These are phyloP conservation scores for Arbacia lixula DNA, from an alignment of 53 echinoderm and acorn worm species.

Conservation along the genomic window DNA sequence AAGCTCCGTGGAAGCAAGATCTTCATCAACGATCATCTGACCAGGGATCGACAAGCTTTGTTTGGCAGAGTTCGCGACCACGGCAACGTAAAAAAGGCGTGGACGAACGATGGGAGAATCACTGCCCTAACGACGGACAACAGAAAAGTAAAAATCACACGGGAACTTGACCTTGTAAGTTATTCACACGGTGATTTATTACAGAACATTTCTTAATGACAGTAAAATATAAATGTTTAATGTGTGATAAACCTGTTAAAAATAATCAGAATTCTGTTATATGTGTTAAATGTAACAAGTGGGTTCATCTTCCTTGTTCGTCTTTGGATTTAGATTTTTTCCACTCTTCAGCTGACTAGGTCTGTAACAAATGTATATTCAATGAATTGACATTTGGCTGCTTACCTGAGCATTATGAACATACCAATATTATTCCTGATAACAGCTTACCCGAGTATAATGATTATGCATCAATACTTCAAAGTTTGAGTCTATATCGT, in stretches of 20 bases:
- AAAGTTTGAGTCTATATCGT: too few species aligned
- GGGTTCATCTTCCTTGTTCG: slow-evolving; percentile 2
- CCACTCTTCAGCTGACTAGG: not conserved
- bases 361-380: slow-evolving; percentile 7
- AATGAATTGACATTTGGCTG: slow-evolving; percentile 8
- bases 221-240: not conserved
- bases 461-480: too few species aligned
- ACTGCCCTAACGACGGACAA: slow-evolving; percentile 20
- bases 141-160: slow-evolving; percentile 5
- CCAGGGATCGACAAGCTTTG: not conserved
- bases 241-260: not conserved
- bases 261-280: slow-evolving; percentile 10
- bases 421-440: too few species aligned
- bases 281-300: not conserved
- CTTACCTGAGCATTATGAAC: too few species aligned
- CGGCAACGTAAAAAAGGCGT: not conserved
- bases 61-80: not conserved
- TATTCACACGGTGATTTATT: not conserved
- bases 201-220: not conserved
- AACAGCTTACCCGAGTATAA: too few species aligned
- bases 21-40: slow-evolving; percentile 21
- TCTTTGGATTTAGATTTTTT: not conserved
- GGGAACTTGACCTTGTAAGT: slow-evolving; percentile 21
- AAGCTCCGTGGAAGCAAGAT: slow-evolving; percentile 5
- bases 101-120: slow-evolving; percentile 17